Base-by-base conservation (phyloP, 64 coral and sea anemone species). In the Stylophora pistillata region DNA sequence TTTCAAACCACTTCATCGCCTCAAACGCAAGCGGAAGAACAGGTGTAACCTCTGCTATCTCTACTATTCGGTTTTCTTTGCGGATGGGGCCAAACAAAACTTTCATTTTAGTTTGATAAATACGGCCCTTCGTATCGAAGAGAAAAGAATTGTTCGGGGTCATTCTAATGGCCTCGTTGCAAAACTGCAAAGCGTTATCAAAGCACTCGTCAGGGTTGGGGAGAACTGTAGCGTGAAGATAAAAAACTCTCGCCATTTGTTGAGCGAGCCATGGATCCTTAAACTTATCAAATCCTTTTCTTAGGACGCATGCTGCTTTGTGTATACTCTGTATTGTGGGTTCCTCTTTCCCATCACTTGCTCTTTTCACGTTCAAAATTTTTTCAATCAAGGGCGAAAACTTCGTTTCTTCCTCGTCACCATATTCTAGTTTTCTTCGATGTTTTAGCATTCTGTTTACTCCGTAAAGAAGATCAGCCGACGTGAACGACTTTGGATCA, bases 361-460 rank as follows among this genome's bases (percentile, higher is more conserved):
- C 20, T 53, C 20, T 10, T 12, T 68, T 31, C 10, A 69, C 18
- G 79, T 87, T 87, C 16, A 92, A 77, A 23, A 92, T 78, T 71
- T 92, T 92, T n/a, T 92, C 90, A 72, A 92, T 92, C 21, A 92
- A 21, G 0, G 90, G 90, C 1, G 90, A 92, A 31, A 92, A 92
- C 9, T 73, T 92, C 3, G 90, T 92, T 12, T 87, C 74, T 23
- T 52, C n/a, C 1, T 73, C 84, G 29, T 92, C 90, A 2, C 90
- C 90, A 73, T 92, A 92, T 13, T 92, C 90, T 15, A 53, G 74
- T 41, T 87, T 92, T 68, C 80, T 92, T 9, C 90, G 52, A 59
- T 73, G 83, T 23, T 92, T 92, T 0, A 92, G 61, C 90, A 92
- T 87, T 30, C 68, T 79, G 1, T 23, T 60, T 23, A 74, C 86